phyloP scores from a whole-genome alignment of 2,113 vertebrate species.

The Spermophilus dauricus region DNA sequence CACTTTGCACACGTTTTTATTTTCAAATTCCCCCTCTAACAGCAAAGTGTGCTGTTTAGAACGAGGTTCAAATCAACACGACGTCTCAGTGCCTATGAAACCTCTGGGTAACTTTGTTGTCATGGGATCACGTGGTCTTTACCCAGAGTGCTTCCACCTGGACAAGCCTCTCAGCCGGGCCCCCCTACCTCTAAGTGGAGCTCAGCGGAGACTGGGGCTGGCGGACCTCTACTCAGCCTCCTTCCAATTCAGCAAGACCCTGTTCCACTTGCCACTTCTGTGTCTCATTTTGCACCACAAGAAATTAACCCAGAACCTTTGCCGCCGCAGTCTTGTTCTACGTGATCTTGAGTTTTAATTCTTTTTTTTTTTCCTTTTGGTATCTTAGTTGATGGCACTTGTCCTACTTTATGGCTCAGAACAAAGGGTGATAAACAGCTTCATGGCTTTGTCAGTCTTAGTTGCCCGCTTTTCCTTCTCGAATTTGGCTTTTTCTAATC shows the following conservation, averaged over 20 bases:
- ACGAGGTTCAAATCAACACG: slow-evolving; percentile 51
- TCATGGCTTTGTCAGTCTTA: neutral
- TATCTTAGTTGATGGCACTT: neutral
- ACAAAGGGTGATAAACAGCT: slow-evolving; percentile 22
- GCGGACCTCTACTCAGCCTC: neutral
- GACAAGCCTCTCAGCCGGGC: neutral
- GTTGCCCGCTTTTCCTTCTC: neutral
- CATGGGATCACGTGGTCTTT: slow-evolving; percentile 30
- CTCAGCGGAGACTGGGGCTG: neutral
- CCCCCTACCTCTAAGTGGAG: neutral
- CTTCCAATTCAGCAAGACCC: neutral
- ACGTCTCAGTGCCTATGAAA: neutral
- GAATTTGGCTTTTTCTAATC: neutral
- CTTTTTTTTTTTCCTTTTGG: neutral
- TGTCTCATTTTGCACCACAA: neutral
- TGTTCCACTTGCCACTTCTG: neutral
- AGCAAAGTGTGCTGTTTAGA: slow-evolving; percentile 25
- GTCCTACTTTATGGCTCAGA: neutral
- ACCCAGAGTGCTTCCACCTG: neutral
- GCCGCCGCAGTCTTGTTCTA: neutral
- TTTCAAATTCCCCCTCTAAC: slow-evolving; percentile 66
- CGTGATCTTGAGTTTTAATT: neutral
- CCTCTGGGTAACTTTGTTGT: slow-evolving; percentile 30
- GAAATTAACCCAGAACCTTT: neutral
- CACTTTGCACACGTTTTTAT: slow-evolving; percentile 51